These are phyloP conservation scores for Drosophila pallidifrons DNA, from an alignment of 1,140 invertebrate genomes.

Conservation along the genomic window DNA sequence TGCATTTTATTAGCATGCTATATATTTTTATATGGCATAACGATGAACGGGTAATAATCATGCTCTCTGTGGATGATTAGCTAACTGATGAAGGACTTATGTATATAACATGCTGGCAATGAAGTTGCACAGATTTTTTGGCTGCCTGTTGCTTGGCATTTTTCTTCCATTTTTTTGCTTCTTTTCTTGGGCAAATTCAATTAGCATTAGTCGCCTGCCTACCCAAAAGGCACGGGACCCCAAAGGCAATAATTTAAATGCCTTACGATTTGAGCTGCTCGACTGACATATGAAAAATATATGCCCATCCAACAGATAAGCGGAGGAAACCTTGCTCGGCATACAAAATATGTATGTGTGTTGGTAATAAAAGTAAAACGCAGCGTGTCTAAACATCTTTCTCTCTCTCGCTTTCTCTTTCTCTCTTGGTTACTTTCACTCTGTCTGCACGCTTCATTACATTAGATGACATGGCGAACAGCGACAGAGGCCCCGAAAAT, in stretches of 20 bases:
- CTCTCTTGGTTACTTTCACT: background rate
- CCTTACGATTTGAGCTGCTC: slow-evolving; percentile 34
- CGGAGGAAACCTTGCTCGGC: slow-evolving; percentile 29
- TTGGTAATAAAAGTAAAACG: slow-evolving; percentile 50
- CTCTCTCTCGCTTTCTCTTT: background rate
- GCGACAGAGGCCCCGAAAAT: slow-evolving; percentile 22
- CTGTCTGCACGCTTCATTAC: slow-evolving; percentile 48
- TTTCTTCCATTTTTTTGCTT: background rate
- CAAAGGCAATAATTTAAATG: slow-evolving; percentile 50
- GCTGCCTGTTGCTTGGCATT: background rate
- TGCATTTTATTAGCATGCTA: slow-evolving; percentile 5
- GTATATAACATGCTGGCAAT: background rate
- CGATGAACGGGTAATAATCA: background rate
- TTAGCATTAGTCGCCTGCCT: slow-evolving; percentile 29
- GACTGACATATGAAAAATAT: slow-evolving; percentile 40
- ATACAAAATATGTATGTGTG: slow-evolving; percentile 30
- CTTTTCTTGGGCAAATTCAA: slow-evolving; percentile 29
- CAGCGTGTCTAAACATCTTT: slow-evolving; percentile 32
- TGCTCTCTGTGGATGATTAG: slow-evolving; percentile 2
- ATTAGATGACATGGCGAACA: slow-evolving; percentile 55
- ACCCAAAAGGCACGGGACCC: background rate
- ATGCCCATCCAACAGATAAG: slow-evolving; percentile 3
- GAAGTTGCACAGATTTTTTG: background rate
- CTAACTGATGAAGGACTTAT: background rate
- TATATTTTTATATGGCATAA: slow-evolving; percentile 1